A percentile compares a stretch with the other conserved stretches of the same genome.
Evolutionary conservation across 2,113 vertebrate genomes (phyloP).

Genomic region (Muntiacus reevesi): DNA sequence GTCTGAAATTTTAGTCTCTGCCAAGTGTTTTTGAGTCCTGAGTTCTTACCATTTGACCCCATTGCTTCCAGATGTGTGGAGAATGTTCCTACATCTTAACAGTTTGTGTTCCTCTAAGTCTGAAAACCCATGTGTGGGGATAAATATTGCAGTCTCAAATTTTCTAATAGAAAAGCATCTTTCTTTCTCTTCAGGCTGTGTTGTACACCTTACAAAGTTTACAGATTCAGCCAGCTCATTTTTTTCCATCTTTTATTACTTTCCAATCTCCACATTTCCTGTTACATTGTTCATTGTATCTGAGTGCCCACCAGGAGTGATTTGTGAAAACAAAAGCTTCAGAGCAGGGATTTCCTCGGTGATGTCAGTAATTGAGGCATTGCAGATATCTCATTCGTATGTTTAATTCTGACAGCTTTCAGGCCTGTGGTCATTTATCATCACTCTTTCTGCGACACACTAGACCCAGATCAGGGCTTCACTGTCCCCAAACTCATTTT

Average conservation of each 20-base stretch:
- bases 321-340: not conserved
- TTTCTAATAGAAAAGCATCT: not conserved
- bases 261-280: not conserved
- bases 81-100: not conserved
- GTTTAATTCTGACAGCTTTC: not conserved
- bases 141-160: not conserved
- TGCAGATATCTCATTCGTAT: not conserved
- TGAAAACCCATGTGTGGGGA: not conserved
- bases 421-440: not conserved
- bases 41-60: not conserved
- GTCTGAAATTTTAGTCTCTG: not conserved
- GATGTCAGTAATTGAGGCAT: not conserved
- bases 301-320: not conserved
- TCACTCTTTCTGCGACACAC: not conserved
- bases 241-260: not conserved
- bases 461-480: too few species aligned
- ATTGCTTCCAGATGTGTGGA: not conserved
- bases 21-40: not conserved
- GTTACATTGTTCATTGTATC: not conserved
- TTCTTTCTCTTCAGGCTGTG: not conserved
- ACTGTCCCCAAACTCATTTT: not conserved
- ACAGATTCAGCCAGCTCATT: not conserved
- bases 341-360: not conserved
- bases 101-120: not conserved
- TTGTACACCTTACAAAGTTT: not conserved